These are phyloP conservation scores for Clytia hemisphaerica DNA, from an alignment of 30 jellyfish, hydroid and myxozoan genomes.

Conservation along the genomic window DNA sequence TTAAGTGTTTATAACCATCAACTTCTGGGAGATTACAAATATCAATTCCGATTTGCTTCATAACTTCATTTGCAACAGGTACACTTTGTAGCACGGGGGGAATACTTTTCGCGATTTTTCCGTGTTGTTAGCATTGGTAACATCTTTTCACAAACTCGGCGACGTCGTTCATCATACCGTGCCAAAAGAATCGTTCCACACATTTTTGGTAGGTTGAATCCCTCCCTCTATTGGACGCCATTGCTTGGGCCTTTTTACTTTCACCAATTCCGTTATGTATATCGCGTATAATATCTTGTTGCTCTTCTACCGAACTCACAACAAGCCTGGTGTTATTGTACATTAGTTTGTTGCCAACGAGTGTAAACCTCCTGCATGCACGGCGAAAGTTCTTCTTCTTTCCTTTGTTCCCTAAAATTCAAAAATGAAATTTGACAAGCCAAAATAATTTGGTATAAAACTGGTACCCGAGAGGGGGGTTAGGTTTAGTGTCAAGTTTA, in stretches of 20 bases:
- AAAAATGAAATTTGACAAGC: too few relatives aligned
- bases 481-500: too few relatives aligned
- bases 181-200: constrained; percentile 26
- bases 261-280: constrained; percentile 27
- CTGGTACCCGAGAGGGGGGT: too few relatives aligned
- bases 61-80: too few relatives aligned
- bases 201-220: constrained; percentile 19
- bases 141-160: background rate
- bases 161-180: constrained; percentile 1
- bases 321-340: background rate
- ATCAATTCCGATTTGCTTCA: constrained; percentile 18
- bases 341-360: constrained; percentile 1
- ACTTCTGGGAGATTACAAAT: constrained; percentile 31
- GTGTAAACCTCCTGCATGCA: background rate
- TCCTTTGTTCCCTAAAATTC: constrained; percentile 10
- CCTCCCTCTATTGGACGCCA: constrained; percentile 13
- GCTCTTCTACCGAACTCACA: background rate
- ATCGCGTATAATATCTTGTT: constrained; percentile 18
- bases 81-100: too few relatives aligned
- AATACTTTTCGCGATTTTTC: too few relatives aligned
- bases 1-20: constrained; percentile 22
- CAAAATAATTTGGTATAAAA: too few relatives aligned
- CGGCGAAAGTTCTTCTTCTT: constrained; percentile 16
- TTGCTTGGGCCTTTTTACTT: constrained; percentile 19
- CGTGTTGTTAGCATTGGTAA: constrained; percentile 19